These are phyloP conservation scores for Patella ulyssiponensis DNA, from an alignment of 2,888 invertebrate species.

Conservation along the genomic window DNA sequence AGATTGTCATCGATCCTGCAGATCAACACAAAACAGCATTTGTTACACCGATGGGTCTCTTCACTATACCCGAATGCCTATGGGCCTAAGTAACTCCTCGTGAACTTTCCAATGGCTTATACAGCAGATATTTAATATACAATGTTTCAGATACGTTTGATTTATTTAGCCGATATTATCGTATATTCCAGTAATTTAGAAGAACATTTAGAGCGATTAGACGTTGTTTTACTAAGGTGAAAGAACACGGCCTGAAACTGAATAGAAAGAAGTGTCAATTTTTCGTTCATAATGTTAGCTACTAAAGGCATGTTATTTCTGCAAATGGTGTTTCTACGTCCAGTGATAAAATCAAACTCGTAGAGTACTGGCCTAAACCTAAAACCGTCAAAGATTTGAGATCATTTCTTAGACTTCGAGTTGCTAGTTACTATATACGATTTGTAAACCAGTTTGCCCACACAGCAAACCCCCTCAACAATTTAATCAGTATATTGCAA, in stretches of 20 bases:
- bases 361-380: slow-evolving; percentile 31
- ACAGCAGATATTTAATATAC: slow-evolving; percentile 25
- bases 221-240: slow-evolving; percentile 21
- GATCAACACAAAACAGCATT: slow-evolving; percentile 33
- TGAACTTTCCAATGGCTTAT: slow-evolving; percentile 30
- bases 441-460: slow-evolving; percentile 34
- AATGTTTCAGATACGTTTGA: slow-evolving; percentile 18
- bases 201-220: slow-evolving; percentile 18
- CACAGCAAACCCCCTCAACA: slow-evolving; percentile 1
- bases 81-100: slow-evolving; percentile 19
- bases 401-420: slow-evolving; percentile 33
- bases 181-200: slow-evolving; percentile 26
- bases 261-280: slow-evolving; percentile 35
- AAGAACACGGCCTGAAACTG: slow-evolving; percentile 31
- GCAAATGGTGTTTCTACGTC: slow-evolving; percentile 25
- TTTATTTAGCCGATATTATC: slow-evolving; percentile 30
- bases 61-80: slow-evolving; percentile 30
- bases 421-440: slow-evolving; percentile 33
- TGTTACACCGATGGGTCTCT: slow-evolving; percentile 27
- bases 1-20: slow-evolving; percentile 29
- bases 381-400: background rate
- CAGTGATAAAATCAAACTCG: slow-evolving; percentile 23
- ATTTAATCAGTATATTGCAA: slow-evolving; percentile 16
- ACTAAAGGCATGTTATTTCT: slow-evolving; percentile 37
- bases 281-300: slow-evolving; percentile 32